These are phyloP conservation scores for Sylvia borin DNA, from an alignment of 2,797 vertebrate species.

Conservation along the genomic window DNA sequence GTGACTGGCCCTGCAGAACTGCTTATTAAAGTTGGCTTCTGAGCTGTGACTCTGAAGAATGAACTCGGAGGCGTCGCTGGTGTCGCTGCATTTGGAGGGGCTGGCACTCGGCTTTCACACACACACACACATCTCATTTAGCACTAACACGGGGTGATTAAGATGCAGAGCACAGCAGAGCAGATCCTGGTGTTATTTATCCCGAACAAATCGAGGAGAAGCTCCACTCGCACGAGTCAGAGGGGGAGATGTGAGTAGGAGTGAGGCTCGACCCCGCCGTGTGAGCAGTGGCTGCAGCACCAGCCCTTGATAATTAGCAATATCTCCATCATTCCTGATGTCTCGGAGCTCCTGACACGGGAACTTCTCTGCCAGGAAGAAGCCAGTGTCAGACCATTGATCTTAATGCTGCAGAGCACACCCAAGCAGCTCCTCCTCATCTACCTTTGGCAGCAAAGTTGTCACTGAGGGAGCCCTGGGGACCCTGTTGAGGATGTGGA, in stretches of 20 bases:
- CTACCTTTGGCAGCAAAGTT: neutral
- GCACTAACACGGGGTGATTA: neutral
- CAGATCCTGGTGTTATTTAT: neutral
- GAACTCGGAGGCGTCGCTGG: neutral
- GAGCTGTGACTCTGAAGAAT: constrained; percentile 50
- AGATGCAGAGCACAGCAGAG: neutral
- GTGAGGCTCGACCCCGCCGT: rapidly evolving
- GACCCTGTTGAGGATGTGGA: neutral
- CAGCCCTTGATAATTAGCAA: neutral
- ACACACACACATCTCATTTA: neutral
- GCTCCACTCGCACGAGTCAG: rapidly evolving
- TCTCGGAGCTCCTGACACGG: neutral
- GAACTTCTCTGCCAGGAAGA: neutral
- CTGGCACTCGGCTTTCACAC: neutral
- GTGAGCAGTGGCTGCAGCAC: rapidly evolving
- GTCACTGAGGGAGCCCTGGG: neutral
- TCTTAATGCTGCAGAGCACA: neutral
- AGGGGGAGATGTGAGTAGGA: neutral
- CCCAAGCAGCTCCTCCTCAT: neutral
- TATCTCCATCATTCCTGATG: neutral
- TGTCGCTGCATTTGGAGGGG: neutral
- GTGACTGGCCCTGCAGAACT: constrained; percentile 67
- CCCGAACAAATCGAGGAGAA: neutral
- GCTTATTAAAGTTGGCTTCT: constrained; percentile 57
- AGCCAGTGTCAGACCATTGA: neutral